phyloP scores from a whole-genome alignment of 2,888 invertebrate genomes.

The Therioaphis trifolii region DNA sequence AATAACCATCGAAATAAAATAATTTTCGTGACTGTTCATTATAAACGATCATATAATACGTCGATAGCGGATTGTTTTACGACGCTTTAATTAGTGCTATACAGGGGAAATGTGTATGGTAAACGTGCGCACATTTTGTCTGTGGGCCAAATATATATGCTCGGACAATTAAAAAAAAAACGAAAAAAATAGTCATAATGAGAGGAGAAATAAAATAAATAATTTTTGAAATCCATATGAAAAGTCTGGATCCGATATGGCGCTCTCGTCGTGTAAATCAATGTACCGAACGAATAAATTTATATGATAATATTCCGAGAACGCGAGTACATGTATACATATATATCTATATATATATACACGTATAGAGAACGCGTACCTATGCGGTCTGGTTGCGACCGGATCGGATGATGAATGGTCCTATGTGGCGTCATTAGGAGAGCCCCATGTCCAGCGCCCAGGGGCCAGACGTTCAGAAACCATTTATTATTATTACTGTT shows the following conservation, averaged over 20 bases:
- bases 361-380: background rate
- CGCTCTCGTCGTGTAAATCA: constrained; percentile 46
- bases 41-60: background rate
- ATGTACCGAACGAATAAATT: constrained; percentile 44
- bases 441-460: constrained; percentile 54
- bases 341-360: background rate
- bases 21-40: no score
- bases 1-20: constrained; percentile 7
- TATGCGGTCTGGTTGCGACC: constrained; percentile 24
- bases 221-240: constrained; percentile 4
- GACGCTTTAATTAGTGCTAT: background rate
- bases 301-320: constrained; percentile 53
- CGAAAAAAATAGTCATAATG: background rate
- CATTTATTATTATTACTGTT: constrained; percentile 59
- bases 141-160: background rate
- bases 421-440: constrained; percentile 59
- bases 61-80: background rate
- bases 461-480: constrained; percentile 56
- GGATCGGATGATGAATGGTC: constrained; percentile 59
- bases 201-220: constrained; percentile 14
- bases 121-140: background rate
- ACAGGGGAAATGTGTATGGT: background rate
- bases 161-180: constrained; percentile 31
- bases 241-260: constrained; percentile 9
- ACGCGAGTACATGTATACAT: no score